Percentiles rank a stretch among this genome's conserved stretches.
Conservation (phyloP, 2,797 vertebrate genomes). For the Tolypeutes matacus region DNA sequence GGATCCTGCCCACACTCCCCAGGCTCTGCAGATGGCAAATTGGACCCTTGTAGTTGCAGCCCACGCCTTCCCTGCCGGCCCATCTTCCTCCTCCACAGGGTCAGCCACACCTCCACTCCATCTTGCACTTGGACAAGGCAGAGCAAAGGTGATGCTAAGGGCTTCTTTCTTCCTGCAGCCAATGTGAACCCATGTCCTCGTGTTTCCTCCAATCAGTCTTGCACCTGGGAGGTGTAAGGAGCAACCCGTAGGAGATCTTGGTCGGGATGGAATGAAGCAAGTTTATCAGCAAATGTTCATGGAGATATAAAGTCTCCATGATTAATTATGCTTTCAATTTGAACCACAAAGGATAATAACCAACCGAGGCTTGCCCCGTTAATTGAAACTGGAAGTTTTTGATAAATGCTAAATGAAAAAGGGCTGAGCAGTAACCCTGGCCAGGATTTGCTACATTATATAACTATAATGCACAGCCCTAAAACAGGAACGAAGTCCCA, state of each 20-base stretch:
- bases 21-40: constrained; percentile 44
- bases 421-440: constrained; percentile 13
- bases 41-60: background rate
- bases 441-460: background rate
- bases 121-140: constrained; percentile 45
- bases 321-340: constrained; percentile 72
- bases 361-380: constrained; percentile 68
- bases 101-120: background rate
- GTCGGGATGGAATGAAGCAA: background rate
- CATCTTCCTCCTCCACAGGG: background rate
- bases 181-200: background rate
- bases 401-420: constrained; percentile 72
- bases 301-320: constrained; percentile 35
- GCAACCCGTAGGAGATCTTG: background rate
- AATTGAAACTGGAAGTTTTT: constrained; percentile 76
- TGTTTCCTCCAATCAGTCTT: background rate
- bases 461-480: constrained; percentile 10
- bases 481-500: background rate
- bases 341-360: constrained; percentile 68
- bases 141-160: background rate
- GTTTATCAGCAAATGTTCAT: constrained; percentile 5
- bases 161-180: background rate
- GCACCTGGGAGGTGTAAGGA: background rate
- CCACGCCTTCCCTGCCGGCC: background rate
- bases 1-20: background rate